Percentiles rank a stretch among this genome's conserved stretches.
Conservation (phyloP, 2,797 vertebrate species). For the Rhinoraja longicauda region DNA sequence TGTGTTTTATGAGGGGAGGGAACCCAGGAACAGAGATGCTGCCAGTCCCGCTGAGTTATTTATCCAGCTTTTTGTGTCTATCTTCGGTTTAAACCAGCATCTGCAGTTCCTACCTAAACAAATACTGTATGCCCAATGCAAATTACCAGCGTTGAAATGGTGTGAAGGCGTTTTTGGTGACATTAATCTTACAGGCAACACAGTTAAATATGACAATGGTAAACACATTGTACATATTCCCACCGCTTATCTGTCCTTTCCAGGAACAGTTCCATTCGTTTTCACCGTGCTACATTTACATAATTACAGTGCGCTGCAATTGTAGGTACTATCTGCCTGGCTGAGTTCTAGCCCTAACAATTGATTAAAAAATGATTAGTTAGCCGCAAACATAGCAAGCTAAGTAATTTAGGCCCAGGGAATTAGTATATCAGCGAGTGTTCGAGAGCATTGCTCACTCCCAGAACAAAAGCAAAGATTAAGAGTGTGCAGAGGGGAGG, state of each 20-base stretch:
- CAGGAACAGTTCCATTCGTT: constrained; percentile 42
- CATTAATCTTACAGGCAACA: constrained; percentile 38
- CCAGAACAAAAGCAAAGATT: constrained; percentile 34
- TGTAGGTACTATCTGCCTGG: constrained; percentile 40
- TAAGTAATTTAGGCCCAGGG: constrained; percentile 43
- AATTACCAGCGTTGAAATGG: constrained; percentile 17
- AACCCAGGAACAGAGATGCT: background rate
- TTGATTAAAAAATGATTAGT: constrained; percentile 47
- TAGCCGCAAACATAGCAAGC: constrained; percentile 44
- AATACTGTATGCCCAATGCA: constrained; percentile 17
- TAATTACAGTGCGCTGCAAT: constrained; percentile 44
- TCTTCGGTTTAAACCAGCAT: no score
- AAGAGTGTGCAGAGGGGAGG: constrained; percentile 17
- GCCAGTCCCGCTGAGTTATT: no score
- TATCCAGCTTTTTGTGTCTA: no score
- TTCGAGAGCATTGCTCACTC: background rate
- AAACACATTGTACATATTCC: constrained; percentile 32
- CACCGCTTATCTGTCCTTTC: constrained; percentile 46
- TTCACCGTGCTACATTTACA: constrained; percentile 44
- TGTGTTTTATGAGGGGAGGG: no score
- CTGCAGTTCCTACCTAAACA: background rate
- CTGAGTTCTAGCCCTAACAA: constrained; percentile 41
- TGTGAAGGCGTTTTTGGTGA: background rate
- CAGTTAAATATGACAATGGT: constrained; percentile 38
- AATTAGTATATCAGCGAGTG: constrained; percentile 41